Conservation (phyloP, 53 echinoderm and acorn worm genomes). For the Paelopatides confundens region DNA sequence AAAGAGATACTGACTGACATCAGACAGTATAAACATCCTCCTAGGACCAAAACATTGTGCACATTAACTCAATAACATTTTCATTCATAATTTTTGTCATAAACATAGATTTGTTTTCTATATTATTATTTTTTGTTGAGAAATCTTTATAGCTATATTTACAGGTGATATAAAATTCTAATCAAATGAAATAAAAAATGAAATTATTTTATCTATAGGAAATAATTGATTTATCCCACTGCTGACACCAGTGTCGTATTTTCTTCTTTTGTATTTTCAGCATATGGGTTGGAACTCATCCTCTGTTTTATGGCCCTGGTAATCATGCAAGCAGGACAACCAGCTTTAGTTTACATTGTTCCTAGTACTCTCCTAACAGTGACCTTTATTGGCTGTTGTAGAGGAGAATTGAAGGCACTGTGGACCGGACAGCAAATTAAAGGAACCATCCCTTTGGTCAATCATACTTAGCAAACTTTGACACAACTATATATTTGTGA, state of each 20-base stretch:
- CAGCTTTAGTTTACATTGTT: conserved; percentile 95
- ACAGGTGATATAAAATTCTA: too few relatives aligned
- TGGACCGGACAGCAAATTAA: conserved; percentile 81
- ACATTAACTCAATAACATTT: too few relatives aligned
- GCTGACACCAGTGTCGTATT: neutral
- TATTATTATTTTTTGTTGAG: too few relatives aligned
- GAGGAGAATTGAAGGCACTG: conserved; percentile 72
- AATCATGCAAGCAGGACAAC: conserved; percentile 93
- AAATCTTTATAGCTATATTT: too few relatives aligned
- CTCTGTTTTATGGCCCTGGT: conserved; percentile 83
- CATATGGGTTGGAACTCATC: conserved; percentile 81
- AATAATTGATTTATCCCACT: neutral
- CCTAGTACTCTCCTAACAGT: conserved; percentile 84
- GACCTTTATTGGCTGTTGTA: conserved; percentile 56
- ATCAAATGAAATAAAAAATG: too few relatives aligned
- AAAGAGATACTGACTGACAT: too few relatives aligned
- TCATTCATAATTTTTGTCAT: too few relatives aligned
- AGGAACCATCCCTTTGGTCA: conserved; percentile 13
- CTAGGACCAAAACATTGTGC: too few relatives aligned
- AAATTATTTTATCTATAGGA: too few relatives aligned
- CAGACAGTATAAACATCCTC: too few relatives aligned
- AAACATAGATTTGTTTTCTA: too few relatives aligned
- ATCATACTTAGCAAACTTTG: neutral
- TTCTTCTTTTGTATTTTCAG: conserved; percentile 54
- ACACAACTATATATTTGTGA: neutral